phyloP scores from a whole-genome alignment of 2,888 invertebrate species.

The Tuta absoluta region DNA sequence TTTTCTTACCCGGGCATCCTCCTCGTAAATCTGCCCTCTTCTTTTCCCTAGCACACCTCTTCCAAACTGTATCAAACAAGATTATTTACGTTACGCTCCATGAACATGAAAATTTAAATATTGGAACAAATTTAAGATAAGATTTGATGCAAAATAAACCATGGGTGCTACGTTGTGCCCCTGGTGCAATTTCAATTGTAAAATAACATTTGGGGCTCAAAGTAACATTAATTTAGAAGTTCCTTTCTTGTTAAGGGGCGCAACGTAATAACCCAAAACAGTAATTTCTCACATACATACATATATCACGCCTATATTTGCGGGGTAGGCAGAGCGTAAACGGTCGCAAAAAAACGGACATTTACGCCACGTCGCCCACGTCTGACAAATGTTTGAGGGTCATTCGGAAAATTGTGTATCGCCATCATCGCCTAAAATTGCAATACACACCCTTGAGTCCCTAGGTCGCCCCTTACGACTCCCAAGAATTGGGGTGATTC shows the following conservation, averaged over 20 bases:
- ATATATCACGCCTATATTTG: too few relatives aligned
- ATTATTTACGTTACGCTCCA: conserved; percentile 16
- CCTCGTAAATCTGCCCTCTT: neutral
- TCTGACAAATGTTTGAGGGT: too few relatives aligned
- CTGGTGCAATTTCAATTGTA: neutral
- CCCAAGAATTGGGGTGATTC: too few relatives aligned
- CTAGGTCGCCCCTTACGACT: too few relatives aligned
- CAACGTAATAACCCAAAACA: conserved; percentile 17
- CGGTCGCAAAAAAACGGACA: too few relatives aligned
- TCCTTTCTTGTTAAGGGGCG: neutral
- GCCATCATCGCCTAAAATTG: too few relatives aligned
- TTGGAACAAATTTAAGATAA: too few relatives aligned
- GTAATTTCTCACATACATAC: too few relatives aligned
- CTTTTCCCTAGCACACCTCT: neutral
- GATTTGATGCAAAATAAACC: neutral
- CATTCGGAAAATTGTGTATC: too few relatives aligned
- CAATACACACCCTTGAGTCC: too few relatives aligned
- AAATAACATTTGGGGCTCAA: neutral
- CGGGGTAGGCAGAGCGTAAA: too few relatives aligned
- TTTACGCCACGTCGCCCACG: too few relatives aligned
- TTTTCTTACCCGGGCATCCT: neutral
- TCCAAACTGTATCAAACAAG: conserved; percentile 13
- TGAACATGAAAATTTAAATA: neutral
- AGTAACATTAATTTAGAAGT: neutral
- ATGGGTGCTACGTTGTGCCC: conserved; percentile 12